Base-by-base conservation (phyloP, 2,888 invertebrate species). In the Listrodromus nycthemerus region DNA sequence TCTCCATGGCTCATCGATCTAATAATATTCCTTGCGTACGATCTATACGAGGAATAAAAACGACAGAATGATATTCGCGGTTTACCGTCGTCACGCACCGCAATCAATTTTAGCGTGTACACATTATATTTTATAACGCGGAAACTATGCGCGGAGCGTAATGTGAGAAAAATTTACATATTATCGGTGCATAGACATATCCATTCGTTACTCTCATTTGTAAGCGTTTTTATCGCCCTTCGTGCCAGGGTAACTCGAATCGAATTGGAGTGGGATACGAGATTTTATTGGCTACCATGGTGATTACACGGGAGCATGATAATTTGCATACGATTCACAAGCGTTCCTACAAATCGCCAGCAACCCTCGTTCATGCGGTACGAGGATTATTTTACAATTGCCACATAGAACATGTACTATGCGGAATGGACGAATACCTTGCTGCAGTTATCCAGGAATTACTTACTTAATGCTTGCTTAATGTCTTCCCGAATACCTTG, bases 1-100 rank as follows among this genome's bases (percentile, higher is more conserved):
- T 82, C 69, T 80, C 24, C 77, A 48, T 50, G 77, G 77, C 82
- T 82, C 83, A 77, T 82, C 85, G 83, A 82, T 83, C 83, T 48
- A 78, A 81, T 80, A 81, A 78, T 75, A 85, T 83, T 83, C 79
- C 66, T 81, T 55, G 24, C 16, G 52, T 78, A 63, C 67, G 75
- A 81, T 66, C 61, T 45, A 10, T 21, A 19, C 65, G 52, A n/a
- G 1, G 41, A 66, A 66, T 65, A 71, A 73, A 71, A 73, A 71
- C 65, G 55, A 66, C n/a, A 48, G 61, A 67, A 69, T 74, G 33
- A 79, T 79, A 65, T 74, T 69, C 48, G 67, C 45, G 82, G 74
- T 61, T 79, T 48, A 75, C 50, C 70, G 27, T 27, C 82, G 63
- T 71, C 65, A 71, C 82, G 79, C 63, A 69, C 50, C 45, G 58